A percentile compares a stretch with the other conserved stretches of the same genome.
Evolutionary conservation across 1,140 invertebrate species (phyloP).

Genomic region (Anoplophora glabripennis): DNA sequence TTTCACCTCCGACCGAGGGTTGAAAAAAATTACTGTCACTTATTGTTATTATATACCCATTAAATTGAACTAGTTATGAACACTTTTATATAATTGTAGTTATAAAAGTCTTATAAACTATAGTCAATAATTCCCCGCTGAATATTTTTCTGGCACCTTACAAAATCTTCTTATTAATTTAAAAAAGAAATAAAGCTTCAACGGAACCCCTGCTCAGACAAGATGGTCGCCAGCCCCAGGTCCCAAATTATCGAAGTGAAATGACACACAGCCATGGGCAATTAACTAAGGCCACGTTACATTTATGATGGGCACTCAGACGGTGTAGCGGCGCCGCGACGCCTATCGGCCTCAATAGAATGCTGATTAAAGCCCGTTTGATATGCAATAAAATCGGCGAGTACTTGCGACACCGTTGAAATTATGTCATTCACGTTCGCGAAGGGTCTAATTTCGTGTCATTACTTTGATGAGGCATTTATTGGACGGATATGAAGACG

Average conservation of each 20-base stretch:
- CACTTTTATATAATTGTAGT: too few relatives aligned
- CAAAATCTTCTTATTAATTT: too few relatives aligned
- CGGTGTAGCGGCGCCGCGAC: not conserved
- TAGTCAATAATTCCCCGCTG: too few relatives aligned
- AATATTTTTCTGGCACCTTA: too few relatives aligned
- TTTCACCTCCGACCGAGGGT: too few relatives aligned
- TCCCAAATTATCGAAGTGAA: not conserved
- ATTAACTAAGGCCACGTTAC: constrained; percentile 2
- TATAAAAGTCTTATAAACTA: too few relatives aligned
- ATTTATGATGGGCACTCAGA: not conserved
- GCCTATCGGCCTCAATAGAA: constrained; percentile 2
- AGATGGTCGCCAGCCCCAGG: not conserved
- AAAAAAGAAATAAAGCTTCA: too few relatives aligned
- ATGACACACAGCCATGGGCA: not conserved
- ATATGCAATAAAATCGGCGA: constrained; percentile 1
- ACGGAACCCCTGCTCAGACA: too few relatives aligned
- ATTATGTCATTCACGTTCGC: too few relatives aligned
- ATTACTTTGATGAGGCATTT: constrained; percentile 3
- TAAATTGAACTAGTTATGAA: too few relatives aligned
- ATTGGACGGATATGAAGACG: not conserved
- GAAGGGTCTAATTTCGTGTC: not conserved
- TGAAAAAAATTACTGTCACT: too few relatives aligned
- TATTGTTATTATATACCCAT: too few relatives aligned
- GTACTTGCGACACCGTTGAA: not conserved
- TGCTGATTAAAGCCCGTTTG: constrained; percentile 8